Evolutionary conservation across 1,140 invertebrate species (phyloP).

Genomic region (Pseudoatta argentina): DNA sequence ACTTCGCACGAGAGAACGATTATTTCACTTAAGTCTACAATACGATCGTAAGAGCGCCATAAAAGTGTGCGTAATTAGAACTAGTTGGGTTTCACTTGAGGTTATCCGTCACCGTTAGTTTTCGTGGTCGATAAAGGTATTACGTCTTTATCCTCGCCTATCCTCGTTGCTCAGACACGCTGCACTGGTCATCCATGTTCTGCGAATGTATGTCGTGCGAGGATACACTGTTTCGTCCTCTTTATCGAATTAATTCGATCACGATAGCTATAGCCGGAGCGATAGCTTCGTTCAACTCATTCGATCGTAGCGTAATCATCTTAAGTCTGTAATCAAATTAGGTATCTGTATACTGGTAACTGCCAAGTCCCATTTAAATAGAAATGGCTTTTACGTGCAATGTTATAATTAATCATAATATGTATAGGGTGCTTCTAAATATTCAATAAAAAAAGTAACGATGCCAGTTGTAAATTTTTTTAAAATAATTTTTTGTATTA

Average conservation of each 20-base stretch:
- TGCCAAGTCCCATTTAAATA: background rate
- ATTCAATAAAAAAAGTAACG: background rate
- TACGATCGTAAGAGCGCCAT: conserved; percentile 17
- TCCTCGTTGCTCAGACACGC: conserved; percentile 44
- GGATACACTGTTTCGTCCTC: conserved; percentile 15
- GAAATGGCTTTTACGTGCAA: background rate
- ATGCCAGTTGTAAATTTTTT: background rate
- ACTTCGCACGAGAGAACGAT: conserved; percentile 29
- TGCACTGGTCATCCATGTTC: conserved; percentile 21
- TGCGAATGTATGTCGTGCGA: conserved; percentile 41
- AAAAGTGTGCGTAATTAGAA: conserved; percentile 51
- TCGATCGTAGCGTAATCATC: conserved; percentile 22
- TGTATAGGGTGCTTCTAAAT: background rate
- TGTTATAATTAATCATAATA: background rate
- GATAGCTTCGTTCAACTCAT: background rate
- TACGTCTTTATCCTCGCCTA: conserved; percentile 11
- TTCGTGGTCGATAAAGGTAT: conserved; percentile 39
- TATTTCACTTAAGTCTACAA: conserved; percentile 18
- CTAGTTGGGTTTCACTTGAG: background rate
- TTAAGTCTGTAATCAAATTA: conserved; percentile 24
- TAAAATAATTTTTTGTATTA: background rate
- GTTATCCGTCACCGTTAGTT: conserved; percentile 25
- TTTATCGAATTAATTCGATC: conserved; percentile 54
- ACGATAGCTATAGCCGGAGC: conserved; percentile 6
- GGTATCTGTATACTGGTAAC: background rate